These are phyloP conservation scores for Nettapus auritus DNA, from an alignment of 2,113 vertebrate species.

Conservation along the genomic window DNA sequence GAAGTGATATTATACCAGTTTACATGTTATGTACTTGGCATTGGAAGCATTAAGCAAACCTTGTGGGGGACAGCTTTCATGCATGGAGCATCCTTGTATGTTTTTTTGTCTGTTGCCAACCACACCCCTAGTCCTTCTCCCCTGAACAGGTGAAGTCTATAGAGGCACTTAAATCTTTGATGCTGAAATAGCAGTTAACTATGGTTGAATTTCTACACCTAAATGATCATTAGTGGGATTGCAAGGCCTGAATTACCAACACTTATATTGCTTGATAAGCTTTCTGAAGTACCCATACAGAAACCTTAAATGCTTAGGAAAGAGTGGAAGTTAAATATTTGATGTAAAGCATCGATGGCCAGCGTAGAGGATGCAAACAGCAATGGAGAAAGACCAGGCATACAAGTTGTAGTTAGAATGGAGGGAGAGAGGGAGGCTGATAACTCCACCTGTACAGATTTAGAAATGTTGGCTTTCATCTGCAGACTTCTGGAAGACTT, in stretches of 20 bases:
- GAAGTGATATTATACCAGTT: not conserved
- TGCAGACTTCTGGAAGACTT: not conserved
- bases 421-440: not conserved
- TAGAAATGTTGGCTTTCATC: not conserved
- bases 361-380: not conserved
- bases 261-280: not conserved
- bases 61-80: not conserved
- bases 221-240: not conserved
- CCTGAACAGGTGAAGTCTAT: not conserved
- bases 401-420: not conserved
- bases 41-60: not conserved
- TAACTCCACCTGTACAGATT: not conserved
- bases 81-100: fast-evolving
- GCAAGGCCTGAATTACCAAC: not conserved
- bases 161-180: not conserved
- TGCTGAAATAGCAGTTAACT: not conserved
- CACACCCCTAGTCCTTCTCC: not conserved
- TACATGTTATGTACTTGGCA: not conserved
- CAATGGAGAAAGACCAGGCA: not conserved
- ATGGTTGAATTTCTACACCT: not conserved
- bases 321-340: not conserved
- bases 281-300: not conserved
- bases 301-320: not conserved
- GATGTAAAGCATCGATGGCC: not conserved
- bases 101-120: not conserved